Evolutionary conservation across 1,140 invertebrate genomes (phyloP), one percentile per base, ranked within the genome.

Genomic region (Aphis craccivora): DNA sequence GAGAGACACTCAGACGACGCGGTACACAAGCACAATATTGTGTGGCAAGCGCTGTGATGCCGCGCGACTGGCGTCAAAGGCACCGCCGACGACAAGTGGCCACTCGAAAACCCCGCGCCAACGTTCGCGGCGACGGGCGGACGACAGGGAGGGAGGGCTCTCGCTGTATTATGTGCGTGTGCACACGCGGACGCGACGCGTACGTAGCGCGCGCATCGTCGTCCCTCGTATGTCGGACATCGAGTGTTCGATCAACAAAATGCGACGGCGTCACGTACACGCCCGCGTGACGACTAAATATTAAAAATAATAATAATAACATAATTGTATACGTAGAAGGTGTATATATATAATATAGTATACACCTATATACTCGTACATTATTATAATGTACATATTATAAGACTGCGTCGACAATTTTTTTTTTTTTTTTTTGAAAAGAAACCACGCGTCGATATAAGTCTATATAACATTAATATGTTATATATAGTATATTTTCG

Each of bases 161-260:
- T 45, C 0, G n/a, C 18, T 51, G 48, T 18, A 2, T 18, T 18
- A 18, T 18, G 11, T 14, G 35, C 45, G 20, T 45, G 23, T 43
- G 8, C 30, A 48, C 83, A 48, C 84, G 18, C 48, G 18, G 48
- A 18, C 48, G 48, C 48, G 18, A 35, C 30, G 55, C 0, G 45
- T 87, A 45, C 84, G 83, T 6, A 25, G 37, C 84, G 43, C 86
- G 45, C 43, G 86, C 84, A 30, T 45, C 86, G 23, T 48, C 87
- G 23, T 45, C 43, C 14, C 86, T 48, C 86, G 22, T 25, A 35
- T 37, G 88, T 55, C 35, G 76, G 67, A 92, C 60, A 83, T 92
- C 60, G 91, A 92, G 91, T 92, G 91, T 92, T 92, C 67, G 91
- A 92, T 92, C 91, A 92, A 92, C 91, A 92, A 92, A 89, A 81